Evolutionary conservation across 2,797 vertebrate genomes (phyloP).

Genomic region (Sarcophilus harrisii): DNA sequence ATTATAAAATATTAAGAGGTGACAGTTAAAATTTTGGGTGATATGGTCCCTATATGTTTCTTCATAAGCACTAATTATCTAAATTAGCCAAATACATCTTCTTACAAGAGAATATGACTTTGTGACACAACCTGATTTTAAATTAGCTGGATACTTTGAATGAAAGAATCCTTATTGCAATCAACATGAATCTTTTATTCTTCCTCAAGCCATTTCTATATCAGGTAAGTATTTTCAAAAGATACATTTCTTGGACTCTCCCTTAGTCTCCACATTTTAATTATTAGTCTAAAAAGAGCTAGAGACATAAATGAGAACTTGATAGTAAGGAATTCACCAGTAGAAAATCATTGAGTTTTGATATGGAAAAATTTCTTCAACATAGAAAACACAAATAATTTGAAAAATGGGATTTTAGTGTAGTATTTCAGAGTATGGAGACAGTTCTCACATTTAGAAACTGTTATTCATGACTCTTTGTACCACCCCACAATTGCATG

Average conservation of each 20-base stretch:
- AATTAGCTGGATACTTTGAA: not conserved
- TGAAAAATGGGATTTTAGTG: not conserved
- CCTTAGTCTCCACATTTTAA: not conserved
- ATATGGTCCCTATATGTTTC: not conserved
- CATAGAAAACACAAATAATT: constrained; percentile 19
- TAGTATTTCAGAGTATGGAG: not conserved
- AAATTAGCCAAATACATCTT: not conserved
- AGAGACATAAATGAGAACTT: not conserved
- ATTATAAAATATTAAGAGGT: not conserved
- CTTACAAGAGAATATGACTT: not conserved
- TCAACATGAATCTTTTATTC: constrained; percentile 5
- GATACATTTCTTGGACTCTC: not conserved
- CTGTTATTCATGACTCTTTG: not conserved
- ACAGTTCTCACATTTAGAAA: constrained; percentile 1
- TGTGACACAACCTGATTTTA: not conserved
- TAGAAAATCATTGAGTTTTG: not conserved
- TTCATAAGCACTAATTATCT: not conserved
- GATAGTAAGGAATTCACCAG: not conserved
- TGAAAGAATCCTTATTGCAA: not conserved
- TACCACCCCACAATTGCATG: not conserved
- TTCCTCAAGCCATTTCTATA: not conserved
- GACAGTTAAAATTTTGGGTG: not conserved
- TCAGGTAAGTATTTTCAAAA: constrained; percentile 8
- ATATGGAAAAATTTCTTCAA: constrained; percentile 3
- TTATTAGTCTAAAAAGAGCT: not conserved